phyloP scores from a whole-genome alignment of 2,888 invertebrate species.

The Lasioglossum calceatum region DNA sequence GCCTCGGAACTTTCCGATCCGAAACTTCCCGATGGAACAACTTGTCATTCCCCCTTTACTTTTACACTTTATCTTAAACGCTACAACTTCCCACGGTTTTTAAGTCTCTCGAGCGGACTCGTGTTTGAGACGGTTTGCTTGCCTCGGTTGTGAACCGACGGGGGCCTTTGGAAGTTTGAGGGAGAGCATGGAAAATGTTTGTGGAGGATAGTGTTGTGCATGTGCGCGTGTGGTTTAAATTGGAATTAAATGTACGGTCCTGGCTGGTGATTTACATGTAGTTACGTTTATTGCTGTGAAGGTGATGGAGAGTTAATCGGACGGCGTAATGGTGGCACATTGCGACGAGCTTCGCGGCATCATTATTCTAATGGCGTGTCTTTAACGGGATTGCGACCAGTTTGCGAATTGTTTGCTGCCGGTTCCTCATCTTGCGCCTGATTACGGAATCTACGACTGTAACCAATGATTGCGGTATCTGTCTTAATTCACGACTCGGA shows the following conservation, averaged over 20 bases:
- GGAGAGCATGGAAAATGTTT: not conserved
- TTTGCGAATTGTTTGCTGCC: not conserved
- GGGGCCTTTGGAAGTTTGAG: not conserved
- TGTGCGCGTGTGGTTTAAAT: not conserved
- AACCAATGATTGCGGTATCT: too few species aligned
- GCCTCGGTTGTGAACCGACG: not conserved
- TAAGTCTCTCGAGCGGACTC: not conserved
- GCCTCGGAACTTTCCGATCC: not conserved
- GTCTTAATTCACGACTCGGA: too few species aligned
- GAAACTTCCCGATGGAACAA: not conserved
- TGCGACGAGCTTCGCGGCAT: not conserved
- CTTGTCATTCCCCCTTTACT: not conserved
- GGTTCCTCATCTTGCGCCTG: too few species aligned
- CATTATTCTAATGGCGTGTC: not conserved
- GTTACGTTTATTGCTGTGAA: not conserved
- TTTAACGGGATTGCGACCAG: not conserved
- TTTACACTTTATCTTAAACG: slow-evolving; percentile 12
- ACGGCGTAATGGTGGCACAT: not conserved
- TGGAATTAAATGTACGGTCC: not conserved
- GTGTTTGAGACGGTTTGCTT: slow-evolving; percentile 17
- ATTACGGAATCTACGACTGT: too few species aligned
- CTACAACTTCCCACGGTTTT: not conserved
- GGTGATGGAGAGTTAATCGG: not conserved
- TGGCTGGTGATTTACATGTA: not conserved
- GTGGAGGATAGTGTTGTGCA: too few species aligned